phyloP scores from a whole-genome alignment of 2,888 invertebrate genomes.

The Cryptosula pallasiana region DNA sequence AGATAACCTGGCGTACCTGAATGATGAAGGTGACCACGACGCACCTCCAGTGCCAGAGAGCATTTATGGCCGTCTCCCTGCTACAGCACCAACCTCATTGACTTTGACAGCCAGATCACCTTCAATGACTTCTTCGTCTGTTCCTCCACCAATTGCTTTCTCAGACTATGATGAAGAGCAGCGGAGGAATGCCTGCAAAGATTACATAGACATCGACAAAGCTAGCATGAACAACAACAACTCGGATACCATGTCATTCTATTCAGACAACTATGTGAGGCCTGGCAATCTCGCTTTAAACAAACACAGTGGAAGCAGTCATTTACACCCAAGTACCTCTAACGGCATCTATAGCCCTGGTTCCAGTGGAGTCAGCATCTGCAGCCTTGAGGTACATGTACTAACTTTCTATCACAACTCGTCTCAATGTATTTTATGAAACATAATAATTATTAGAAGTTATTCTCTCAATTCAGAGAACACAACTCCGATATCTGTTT shows the following conservation, averaged over 20 bases:
- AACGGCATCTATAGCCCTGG: conserved; percentile 8
- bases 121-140: not conserved
- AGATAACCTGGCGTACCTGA: conserved; percentile 6
- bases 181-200: not conserved
- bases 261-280: conserved; percentile 18
- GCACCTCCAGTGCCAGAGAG: not conserved
- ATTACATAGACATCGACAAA: conserved; percentile 18
- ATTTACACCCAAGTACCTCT: not conserved
- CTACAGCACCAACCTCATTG: not conserved
- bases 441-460: no score
- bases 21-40: not conserved
- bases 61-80: not conserved
- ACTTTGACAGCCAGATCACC: no score
- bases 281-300: not conserved
- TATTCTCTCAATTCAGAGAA: no score
- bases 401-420: no score
- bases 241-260: conserved; percentile 14
- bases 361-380: not conserved
- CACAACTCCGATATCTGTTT: no score
- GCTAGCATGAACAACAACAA: conserved; percentile 6
- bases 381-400: conserved; percentile 3
- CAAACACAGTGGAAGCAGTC: not conserved
- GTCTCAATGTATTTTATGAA: no score
- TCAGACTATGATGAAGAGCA: not conserved
- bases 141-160: conserved; percentile 14